These are phyloP conservation scores for Notothenia coriiceps DNA, from an alignment of 2,113 vertebrate species.

Conservation along the genomic window DNA sequence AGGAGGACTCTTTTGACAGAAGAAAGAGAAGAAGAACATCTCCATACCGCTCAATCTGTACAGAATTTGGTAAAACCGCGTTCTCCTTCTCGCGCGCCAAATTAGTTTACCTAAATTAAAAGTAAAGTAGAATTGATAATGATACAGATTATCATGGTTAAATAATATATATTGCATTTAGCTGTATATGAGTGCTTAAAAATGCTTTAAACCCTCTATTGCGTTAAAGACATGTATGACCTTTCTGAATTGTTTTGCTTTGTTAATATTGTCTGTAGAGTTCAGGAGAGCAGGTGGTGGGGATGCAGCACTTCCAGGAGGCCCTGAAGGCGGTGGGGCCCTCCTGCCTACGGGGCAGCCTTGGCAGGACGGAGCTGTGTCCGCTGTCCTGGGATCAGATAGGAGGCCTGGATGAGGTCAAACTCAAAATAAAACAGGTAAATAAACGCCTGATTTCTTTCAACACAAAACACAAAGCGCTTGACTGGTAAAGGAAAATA, in stretches of 20 bases:
- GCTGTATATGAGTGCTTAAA: not conserved
- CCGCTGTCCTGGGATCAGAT: slow-evolving; percentile 92
- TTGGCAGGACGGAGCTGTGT: slow-evolving; percentile 88
- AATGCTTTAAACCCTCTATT: not conserved
- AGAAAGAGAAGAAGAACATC: too few species aligned
- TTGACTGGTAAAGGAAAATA: not conserved
- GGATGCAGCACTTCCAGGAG: slow-evolving; percentile 86
- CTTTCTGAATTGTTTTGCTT: not conserved
- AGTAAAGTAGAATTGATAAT: not conserved
- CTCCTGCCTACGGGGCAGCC: slow-evolving; percentile 88
- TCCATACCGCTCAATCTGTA: too few species aligned
- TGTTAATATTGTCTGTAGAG: slow-evolving; percentile 73
- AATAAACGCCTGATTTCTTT: not conserved
- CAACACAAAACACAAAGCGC: not conserved
- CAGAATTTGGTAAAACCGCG: too few species aligned
- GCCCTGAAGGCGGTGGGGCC: slow-evolving; percentile 90
- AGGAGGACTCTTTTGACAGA: not conserved
- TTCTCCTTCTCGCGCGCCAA: too few species aligned
- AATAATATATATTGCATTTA: too few species aligned
- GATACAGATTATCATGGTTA: not conserved
- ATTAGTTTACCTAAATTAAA: too few species aligned
- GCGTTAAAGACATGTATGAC: not conserved
- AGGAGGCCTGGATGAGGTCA: slow-evolving; percentile 94
- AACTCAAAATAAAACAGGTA: slow-evolving; percentile 94
- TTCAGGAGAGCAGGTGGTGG: slow-evolving; percentile 70